phyloP scores from a whole-genome alignment of 2,888 invertebrate species.

The Spatulosminthurus flaviceps region DNA sequence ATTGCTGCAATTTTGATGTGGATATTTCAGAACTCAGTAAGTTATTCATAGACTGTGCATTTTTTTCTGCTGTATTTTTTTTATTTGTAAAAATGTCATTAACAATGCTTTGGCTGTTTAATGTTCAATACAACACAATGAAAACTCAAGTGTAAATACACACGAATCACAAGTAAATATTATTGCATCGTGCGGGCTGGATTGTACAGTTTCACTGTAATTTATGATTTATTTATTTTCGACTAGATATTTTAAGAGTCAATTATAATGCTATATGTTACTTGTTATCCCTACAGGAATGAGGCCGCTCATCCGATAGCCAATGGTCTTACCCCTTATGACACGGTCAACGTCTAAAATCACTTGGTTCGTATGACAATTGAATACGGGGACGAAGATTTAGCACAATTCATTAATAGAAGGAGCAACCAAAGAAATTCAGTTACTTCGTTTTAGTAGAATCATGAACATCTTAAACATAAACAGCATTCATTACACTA shows the following conservation, averaged over 20 bases:
- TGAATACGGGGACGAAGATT: neutral
- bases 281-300: constrained; percentile 75
- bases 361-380: neutral
- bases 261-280: neutral
- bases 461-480: neutral
- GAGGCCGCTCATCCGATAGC: constrained; percentile 82
- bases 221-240: no score
- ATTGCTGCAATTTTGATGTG: constrained; percentile 42
- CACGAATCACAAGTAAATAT: neutral
- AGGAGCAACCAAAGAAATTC: constrained; percentile 26
- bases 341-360: constrained; percentile 96
- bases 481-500: neutral
- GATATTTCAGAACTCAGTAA: constrained; percentile 54
- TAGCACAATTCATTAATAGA: constrained; percentile 7
- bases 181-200: neutral
- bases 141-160: constrained; percentile 8
- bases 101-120: constrained; percentile 42
- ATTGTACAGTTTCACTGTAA: no score
- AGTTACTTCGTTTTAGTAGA: neutral
- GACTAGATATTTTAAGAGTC: no score
- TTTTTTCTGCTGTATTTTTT: constrained; percentile 35
- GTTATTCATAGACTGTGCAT: constrained; percentile 36
- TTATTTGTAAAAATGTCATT: constrained; percentile 28
- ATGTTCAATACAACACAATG: neutral
- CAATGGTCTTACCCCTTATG: constrained; percentile 96